Percentiles rank a stretch among this genome's conserved stretches.
Evolutionary conservation across 2,113 vertebrate species (phyloP).

Genomic region (Axis porcinus): DNA sequence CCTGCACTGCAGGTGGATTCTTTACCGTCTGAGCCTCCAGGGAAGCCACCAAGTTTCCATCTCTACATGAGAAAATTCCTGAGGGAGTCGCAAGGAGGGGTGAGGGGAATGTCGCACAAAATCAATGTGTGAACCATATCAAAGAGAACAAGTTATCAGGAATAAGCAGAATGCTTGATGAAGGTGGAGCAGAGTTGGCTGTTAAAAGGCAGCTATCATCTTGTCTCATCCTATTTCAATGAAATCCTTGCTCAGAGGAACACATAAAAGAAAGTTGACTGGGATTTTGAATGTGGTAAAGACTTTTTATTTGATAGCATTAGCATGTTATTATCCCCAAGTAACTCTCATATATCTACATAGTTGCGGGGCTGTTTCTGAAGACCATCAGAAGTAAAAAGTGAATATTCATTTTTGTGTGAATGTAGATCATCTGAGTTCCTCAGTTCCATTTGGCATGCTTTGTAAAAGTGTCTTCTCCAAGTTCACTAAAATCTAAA

Average conservation of each 20-base stretch:
- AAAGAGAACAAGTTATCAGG: background rate
- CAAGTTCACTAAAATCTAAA: background rate
- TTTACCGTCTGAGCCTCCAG: background rate
- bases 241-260: background rate
- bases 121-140: background rate
- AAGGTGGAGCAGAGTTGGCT: background rate
- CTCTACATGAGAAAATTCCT: background rate
- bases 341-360: background rate
- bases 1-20: background rate
- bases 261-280: background rate
- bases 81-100: accelerated
- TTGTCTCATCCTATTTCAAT: background rate
- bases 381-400: background rate
- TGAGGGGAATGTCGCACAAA: background rate
- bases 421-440: background rate
- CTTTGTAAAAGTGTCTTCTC: background rate
- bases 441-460: background rate
- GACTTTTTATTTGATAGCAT: background rate
- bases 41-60: background rate
- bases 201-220: background rate
- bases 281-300: background rate
- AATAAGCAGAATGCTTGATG: background rate
- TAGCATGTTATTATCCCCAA: background rate
- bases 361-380: background rate
- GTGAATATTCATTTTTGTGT: background rate